Evolutionary conservation across 2,113 vertebrate species (phyloP).

Genomic region (Saccopteryx bilineata): DNA sequence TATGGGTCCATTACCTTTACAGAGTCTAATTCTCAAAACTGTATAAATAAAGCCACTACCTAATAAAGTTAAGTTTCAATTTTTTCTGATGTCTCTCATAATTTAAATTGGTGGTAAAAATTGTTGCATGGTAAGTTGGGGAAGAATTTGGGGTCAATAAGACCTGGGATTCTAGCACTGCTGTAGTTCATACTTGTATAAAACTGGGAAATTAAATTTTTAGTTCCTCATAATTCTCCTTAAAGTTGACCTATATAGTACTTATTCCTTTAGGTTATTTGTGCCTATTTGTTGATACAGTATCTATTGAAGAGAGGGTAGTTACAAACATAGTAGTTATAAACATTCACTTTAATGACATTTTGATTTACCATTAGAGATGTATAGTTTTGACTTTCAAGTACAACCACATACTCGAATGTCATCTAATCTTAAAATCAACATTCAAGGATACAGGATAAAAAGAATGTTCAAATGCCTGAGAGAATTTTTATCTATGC

Average conservation of each 20-base stretch:
- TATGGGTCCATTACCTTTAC: not conserved
- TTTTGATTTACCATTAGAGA: not conserved
- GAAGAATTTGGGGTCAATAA: not conserved
- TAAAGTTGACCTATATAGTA: constrained; percentile 12
- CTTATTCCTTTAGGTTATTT: not conserved
- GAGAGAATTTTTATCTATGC: not conserved
- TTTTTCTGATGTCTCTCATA: not conserved
- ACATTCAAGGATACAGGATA: not conserved
- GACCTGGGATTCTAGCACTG: not conserved
- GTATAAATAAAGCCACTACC: not conserved
- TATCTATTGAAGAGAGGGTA: not conserved
- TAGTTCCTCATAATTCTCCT: not conserved
- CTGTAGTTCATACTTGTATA: not conserved
- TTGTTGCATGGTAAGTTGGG: not conserved
- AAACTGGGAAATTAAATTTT: not conserved
- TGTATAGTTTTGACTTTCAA: not conserved
- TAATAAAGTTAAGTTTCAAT: not conserved
- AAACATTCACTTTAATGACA: not conserved
- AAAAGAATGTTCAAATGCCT: not conserved
- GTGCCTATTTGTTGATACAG: not conserved
- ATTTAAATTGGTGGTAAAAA: not conserved
- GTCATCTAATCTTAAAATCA: not conserved
- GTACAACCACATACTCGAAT: not conserved
- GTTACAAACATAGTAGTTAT: not conserved
- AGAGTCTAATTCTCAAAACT: not conserved